Base-by-base conservation (phyloP, 2,888 invertebrate species). In the Calephelis perditalis region DNA sequence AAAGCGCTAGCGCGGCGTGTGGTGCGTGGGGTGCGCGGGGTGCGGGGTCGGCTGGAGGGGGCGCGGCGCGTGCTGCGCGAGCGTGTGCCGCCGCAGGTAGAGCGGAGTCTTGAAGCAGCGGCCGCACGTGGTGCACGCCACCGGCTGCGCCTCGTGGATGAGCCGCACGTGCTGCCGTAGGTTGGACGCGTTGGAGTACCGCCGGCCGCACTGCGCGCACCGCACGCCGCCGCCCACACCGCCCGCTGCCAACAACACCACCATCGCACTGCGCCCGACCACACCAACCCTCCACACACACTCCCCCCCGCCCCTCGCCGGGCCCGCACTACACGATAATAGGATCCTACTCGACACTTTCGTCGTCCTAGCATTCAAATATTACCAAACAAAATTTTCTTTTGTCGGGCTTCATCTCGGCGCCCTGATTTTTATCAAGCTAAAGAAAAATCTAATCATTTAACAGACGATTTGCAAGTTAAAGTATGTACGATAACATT, bases 61-160 rank as follows among this genome's bases (percentile, higher is more conserved):
- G 74, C 75, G 78, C 76, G 76, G 77, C 74, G 83, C 81, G 84
- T 94, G 94, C 74, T 94, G 94, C 86, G 94, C 94, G 74, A 94
- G 92, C 82, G 94, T 93, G 91, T 94, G 94, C 79, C 94, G 94
- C 79, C 94, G 94, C 79, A 94, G 91, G 86, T 95, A 94, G 80
- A 94, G 94, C 85, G 94, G 93, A 74, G 94, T 94, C 92, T 94
- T 94, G 92, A 94, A 94, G 82, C 92, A 92, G 84, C 94, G 94
- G 71, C 93, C 94, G 89, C 94, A 94, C 67, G 93, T 92, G 77
- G 91, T 91, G 88, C 94, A 94, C 77, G 92, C 92, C 70, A 92
- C 93, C 88, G 94, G 94, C 80, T 92, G 92, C 74, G 94, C 93
- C 82, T 93, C 92, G 88, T 94, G 94, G 81, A 95, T 94, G 76